These are phyloP conservation scores for Dicyrtomina minuta DNA, from an alignment of 2,888 invertebrate species.

Conservation along the genomic window DNA sequence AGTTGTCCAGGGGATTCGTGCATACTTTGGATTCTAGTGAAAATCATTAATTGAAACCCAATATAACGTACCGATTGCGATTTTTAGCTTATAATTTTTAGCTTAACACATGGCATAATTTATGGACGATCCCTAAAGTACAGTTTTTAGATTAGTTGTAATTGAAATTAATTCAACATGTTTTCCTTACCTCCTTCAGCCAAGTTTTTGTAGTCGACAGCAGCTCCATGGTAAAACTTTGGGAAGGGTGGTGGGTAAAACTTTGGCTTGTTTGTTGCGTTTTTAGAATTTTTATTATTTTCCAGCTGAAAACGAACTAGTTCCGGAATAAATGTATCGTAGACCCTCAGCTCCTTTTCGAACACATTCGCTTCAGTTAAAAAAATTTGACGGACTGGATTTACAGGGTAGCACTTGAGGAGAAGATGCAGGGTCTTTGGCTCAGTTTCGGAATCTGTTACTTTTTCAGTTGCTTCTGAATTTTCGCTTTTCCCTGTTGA, in stretches of 20 bases:
- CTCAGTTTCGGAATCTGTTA: not conserved
- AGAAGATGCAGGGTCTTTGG: not conserved
- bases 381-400: constrained; percentile 5
- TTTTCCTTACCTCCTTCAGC: not conserved
- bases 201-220: not conserved
- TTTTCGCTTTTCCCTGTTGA: not conserved
- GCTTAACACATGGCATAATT: too few relatives aligned
- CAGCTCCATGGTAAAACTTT: not conserved
- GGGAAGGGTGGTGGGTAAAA: constrained; percentile 12
- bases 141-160: too few relatives aligned
- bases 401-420: constrained; percentile 18
- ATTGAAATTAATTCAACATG: too few relatives aligned
- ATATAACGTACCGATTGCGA: too few relatives aligned
- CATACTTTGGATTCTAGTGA: not conserved
- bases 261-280: too few relatives aligned
- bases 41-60: too few relatives aligned
- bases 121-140: too few relatives aligned
- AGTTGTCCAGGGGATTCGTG: constrained; percentile 9
- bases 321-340: constrained; percentile 12
- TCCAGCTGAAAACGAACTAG: constrained; percentile 5
- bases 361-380: constrained; percentile 11
- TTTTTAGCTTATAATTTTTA: too few relatives aligned
- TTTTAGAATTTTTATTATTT: not conserved
- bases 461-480: not conserved
- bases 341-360: not conserved